Conservation (phyloP, 2,888 invertebrate genomes). For the Ypsolopha sequella region DNA sequence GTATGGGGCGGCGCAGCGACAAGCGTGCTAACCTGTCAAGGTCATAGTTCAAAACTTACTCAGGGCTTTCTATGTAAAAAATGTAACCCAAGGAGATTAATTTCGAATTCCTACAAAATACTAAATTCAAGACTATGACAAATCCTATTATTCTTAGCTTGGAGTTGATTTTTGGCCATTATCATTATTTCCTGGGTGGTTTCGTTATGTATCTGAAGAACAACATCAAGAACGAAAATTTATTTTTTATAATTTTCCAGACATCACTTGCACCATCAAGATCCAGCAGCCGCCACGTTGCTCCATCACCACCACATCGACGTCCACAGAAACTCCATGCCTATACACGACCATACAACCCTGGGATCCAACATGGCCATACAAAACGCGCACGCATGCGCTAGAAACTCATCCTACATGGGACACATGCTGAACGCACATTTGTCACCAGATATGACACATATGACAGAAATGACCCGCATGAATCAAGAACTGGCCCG, state of each 20-base stretch:
- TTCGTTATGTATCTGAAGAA: no score
- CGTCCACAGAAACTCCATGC: slow-evolving; percentile 32
- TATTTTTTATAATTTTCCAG: background rate
- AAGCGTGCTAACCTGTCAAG: no score
- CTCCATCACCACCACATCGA: slow-evolving; percentile 58
- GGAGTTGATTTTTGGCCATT: no score
- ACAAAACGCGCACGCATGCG: slow-evolving; percentile 28
- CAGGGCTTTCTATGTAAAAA: no score
- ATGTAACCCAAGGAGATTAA: no score
- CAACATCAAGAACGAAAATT: no score
- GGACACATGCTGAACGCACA: slow-evolving; percentile 23
- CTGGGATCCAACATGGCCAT: slow-evolving; percentile 18
- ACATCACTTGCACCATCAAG: slow-evolving; percentile 53
- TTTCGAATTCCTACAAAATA: no score
- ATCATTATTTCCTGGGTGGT: no score
- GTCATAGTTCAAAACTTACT: no score
- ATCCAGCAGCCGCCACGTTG: slow-evolving; percentile 55
- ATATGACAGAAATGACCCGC: slow-evolving; percentile 21
- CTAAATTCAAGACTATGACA: no score
- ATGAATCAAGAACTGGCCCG: slow-evolving; percentile 23
- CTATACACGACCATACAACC: slow-evolving; percentile 28
- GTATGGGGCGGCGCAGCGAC: no score
- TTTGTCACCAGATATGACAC: slow-evolving; percentile 13
- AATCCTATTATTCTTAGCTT: no score
- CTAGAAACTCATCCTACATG: slow-evolving; percentile 36